These are phyloP conservation scores for Morus bassanus DNA, from an alignment of 2,797 vertebrate species.

Conservation along the genomic window DNA sequence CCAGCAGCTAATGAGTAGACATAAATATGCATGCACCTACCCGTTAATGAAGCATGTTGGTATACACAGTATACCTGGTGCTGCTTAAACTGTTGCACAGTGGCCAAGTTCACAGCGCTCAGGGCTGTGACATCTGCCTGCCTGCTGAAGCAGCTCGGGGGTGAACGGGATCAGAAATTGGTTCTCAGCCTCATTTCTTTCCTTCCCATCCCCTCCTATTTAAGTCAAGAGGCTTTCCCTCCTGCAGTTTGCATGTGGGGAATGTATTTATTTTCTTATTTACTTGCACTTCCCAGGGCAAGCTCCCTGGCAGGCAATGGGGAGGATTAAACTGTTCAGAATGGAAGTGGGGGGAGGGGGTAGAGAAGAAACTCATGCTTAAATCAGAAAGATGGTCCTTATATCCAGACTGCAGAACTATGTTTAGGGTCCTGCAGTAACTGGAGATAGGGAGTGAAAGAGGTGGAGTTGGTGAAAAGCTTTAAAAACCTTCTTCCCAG, in stretches of 20 bases:
- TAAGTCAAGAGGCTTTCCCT: background rate
- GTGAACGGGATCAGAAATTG: background rate
- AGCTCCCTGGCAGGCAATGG: background rate
- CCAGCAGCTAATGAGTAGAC: constrained; percentile 57
- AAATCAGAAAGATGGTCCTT: background rate
- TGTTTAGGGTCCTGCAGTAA: constrained; percentile 8
- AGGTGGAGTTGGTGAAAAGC: constrained; percentile 8
- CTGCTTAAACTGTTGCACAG: background rate
- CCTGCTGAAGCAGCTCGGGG: background rate
- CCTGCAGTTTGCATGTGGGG: background rate
- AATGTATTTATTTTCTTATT: background rate
- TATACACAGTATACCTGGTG: constrained; percentile 4
- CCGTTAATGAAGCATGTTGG: constrained; percentile 28
- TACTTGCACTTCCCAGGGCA: background rate
- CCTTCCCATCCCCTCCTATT: constrained; percentile 11
- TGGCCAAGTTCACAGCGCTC: background rate
- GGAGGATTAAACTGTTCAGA: background rate
- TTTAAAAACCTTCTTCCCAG: background rate
- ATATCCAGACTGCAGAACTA: background rate
- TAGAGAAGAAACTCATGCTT: background rate
- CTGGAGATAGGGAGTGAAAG: background rate
- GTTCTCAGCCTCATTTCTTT: background rate
- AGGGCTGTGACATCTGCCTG: background rate
- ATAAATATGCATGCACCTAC: constrained; percentile 64
- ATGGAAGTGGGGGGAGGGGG: background rate